Base-by-base conservation (phyloP, 2,888 invertebrate species). In the Dasypogon diadema region DNA sequence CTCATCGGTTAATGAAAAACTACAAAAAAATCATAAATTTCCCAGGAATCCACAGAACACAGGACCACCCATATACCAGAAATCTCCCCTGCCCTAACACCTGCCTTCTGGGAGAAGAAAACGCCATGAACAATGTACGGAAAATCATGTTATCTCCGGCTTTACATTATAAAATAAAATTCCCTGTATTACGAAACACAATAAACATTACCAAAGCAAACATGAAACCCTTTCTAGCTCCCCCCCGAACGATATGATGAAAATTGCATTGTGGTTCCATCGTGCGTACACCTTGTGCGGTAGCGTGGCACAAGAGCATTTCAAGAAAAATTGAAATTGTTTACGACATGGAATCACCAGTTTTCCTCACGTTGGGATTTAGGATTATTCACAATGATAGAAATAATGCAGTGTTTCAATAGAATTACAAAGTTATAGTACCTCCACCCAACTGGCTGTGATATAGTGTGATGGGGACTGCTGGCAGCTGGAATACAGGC, bases 301-400 rank as follows among this genome's bases (percentile, higher is more conserved):
- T n/a, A 21, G 10, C 2, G 37, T 24, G 5, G 37, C n/a, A 2
- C 10, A 16, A 5, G 37, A 18, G 18, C 12, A n/a, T 37, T 26
- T 26, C n/a, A 26, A 56, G 24, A 56, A 56, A 60, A 60, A 60
- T 60, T 60, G 18, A 60, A 37, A 60, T 60, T 42, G 37, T 60
- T 1, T 2, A 21, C n/a, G n/a, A 51, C 26, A n/a, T 21, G n/a
- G 2, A 37, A 34, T 21, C 37, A 2, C 60, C 10, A 1, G 14
- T 18, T 58, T 34, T 10, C 37, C 42, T 34, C 37, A 10, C 30
- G 16, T 16, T 37, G 60, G 14, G 16, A 34, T 42, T 34, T 5
- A 3, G 12, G 60, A 37, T 37, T 60, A 37, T 37, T 60, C 18
- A 21, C 16, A 60, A 60, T 60, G 34, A 34, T 60, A 37, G 37